Evolutionary conservation across 2,113 vertebrate species (phyloP).

Genomic region (Pampusana beccarii): DNA sequence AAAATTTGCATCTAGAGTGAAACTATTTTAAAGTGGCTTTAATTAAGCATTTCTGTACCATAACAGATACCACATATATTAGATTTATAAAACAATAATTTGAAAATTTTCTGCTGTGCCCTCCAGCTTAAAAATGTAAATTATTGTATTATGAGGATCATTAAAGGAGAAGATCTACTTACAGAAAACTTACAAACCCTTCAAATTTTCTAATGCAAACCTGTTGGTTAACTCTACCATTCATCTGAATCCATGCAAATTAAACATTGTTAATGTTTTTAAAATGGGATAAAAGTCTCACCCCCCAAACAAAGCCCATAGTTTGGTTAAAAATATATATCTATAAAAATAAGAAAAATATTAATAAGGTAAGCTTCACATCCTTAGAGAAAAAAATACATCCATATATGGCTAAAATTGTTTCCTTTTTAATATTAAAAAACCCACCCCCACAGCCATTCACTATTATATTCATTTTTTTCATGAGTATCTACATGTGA

Average conservation of each 20-base stretch:
- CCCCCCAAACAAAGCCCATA: neutral
- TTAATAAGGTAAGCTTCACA: neutral
- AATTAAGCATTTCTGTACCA: neutral
- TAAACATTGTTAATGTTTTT: neutral
- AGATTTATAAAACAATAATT: neutral
- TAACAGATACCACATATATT: neutral
- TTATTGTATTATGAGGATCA: conserved; percentile 25
- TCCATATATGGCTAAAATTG: neutral
- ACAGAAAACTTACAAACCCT: conserved; percentile 44
- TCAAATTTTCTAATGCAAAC: conserved; percentile 36
- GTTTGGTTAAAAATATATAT: neutral
- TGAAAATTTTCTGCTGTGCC: conserved; percentile 4
- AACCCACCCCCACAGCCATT: neutral
- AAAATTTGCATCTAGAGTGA: neutral
- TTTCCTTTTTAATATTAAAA: neutral
- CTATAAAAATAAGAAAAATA: neutral
- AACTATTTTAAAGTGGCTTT: neutral
- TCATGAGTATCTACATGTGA: neutral
- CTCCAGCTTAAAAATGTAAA: conserved; percentile 5
- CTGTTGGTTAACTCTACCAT: conserved; percentile 6
- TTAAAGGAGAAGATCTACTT: conserved; percentile 14
- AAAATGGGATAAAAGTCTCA: neutral
- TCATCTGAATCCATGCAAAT: conserved; percentile 3
- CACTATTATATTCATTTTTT: neutral
- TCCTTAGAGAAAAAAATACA: neutral